Conservation (phyloP, 2,113 vertebrate genomes). For the Chinchilla lanigera region DNA sequence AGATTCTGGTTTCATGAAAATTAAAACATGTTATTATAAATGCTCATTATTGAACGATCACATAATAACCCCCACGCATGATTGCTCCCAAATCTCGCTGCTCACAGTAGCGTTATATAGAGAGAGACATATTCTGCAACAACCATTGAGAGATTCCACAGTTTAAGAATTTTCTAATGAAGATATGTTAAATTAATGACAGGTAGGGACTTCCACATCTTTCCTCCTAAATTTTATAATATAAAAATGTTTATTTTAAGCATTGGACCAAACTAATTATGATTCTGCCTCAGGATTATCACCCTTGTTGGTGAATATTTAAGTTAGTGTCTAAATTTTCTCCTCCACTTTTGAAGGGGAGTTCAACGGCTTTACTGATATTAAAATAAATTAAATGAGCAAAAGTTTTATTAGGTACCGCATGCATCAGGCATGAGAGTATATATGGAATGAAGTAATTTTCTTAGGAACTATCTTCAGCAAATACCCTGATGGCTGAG, state of each 20-base stretch:
- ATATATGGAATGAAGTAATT: neutral
- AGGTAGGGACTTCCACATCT: neutral
- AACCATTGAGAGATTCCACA: neutral
- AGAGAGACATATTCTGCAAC: fast-evolving
- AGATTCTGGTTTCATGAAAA: neutral
- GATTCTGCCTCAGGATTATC: neutral
- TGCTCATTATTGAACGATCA: too few species aligned
- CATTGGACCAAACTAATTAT: neutral
- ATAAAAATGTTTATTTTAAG: neutral
- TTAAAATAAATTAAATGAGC: neutral
- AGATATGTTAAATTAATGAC: neutral
- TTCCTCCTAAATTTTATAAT: neutral
- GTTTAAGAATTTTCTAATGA: neutral
- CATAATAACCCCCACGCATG: fast-evolving
- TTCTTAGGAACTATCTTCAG: neutral
- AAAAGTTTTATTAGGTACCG: neutral
- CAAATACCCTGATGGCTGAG: neutral
- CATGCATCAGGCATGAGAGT: neutral
- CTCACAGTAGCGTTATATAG: fast-evolving
- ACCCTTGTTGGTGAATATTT: too few species aligned
- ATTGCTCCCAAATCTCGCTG: fast-evolving
- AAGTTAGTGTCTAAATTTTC: neutral
- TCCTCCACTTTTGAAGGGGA: neutral
- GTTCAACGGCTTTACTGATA: neutral
- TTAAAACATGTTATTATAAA: neutral